phyloP scores from a whole-genome alignment of 2,888 invertebrate species.

The Platypus cylindrus region DNA sequence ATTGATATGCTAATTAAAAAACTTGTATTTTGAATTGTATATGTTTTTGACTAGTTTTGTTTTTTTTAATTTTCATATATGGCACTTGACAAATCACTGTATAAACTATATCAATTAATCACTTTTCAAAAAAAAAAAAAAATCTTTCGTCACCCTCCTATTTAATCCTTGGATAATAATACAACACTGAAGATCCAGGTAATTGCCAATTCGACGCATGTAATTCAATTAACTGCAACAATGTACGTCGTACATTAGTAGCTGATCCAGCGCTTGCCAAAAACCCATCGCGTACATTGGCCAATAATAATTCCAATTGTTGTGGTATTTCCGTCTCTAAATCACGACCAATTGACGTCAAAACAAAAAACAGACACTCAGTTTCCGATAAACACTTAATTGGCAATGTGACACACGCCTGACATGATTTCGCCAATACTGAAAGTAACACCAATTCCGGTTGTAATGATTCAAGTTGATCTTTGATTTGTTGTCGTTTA shows the following conservation, averaged over 20 bases:
- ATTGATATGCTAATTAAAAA: too few species aligned
- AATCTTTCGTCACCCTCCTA: too few species aligned
- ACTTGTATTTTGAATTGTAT: too few species aligned
- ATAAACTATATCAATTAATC: too few species aligned
- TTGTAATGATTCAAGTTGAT: conserved; percentile 44
- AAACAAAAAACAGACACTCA: conserved; percentile 78
- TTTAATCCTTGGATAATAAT: conserved; percentile 60
- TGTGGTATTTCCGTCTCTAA: conserved; percentile 70
- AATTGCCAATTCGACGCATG: conserved; percentile 86
- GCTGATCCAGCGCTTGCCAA: conserved; percentile 60
- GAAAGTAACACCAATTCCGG: conserved; percentile 68
- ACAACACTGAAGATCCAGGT: conserved; percentile 77
- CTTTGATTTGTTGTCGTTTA: conserved; percentile 50
- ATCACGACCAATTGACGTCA: conserved; percentile 80
- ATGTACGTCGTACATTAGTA: conserved; percentile 66
- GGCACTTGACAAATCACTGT: too few species aligned
- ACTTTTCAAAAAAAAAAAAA: too few species aligned
- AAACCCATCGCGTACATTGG: conserved; percentile 74
- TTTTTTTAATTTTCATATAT: too few species aligned
- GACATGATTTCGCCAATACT: conserved; percentile 78
- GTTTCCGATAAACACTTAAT: conserved; percentile 73
- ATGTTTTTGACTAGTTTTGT: too few species aligned
- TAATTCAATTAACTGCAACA: conserved; percentile 80
- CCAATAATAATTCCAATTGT: conserved; percentile 66
- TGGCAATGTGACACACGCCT: conserved; percentile 73